Base-by-base conservation (phyloP, 1,140 invertebrate genomes). In the Dinoponera quadriceps region DNA sequence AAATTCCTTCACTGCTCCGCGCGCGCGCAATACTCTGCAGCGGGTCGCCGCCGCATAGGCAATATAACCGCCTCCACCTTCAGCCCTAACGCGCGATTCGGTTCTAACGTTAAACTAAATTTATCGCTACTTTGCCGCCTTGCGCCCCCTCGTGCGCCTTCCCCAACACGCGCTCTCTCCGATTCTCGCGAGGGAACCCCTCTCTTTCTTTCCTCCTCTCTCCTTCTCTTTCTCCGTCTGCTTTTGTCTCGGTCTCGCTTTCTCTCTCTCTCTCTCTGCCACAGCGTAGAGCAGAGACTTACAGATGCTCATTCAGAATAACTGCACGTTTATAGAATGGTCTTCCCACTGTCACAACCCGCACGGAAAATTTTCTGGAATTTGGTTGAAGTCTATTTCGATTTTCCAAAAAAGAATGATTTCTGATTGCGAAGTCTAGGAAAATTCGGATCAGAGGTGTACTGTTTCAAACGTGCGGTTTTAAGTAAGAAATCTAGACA, bases 1-100 rank as follows among this genome's bases (percentile, higher is more conserved):
- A 92, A 93, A 92, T 93, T 93, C 92, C 91, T 92, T 90, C 55
- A 80, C 78, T 54, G 87, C 87, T 77, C 44, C 77, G 71, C 62
- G 22, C 68, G 66, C 80, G 82, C 74, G 84, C 75, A 80, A 80
- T 80, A 80, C 51, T 82, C 82, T 49, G 60, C 73, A 63, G 84
- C 85, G 71, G 77, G 75, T 78, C 87, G 86, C 83, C 87, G 86
- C 83, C 48, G 83, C 60, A 51, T 57, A 60, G 60, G 73, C 87
- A 73, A 88, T 85, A 87, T 85, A 88, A 88, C 84, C 87, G 78
- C 87, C 86, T 88, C 85, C 86, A 88, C 80, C 75, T 82, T 55
- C 33, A 86, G 73, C 72, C 80, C 87, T 83, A 77, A 85, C 84
- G 83, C 86, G 74, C 83, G 77, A 88, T 88, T 88, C 86, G 83